Evolutionary conservation across 2,797 vertebrate species (phyloP).

Genomic region (Alfaro cultratus): DNA sequence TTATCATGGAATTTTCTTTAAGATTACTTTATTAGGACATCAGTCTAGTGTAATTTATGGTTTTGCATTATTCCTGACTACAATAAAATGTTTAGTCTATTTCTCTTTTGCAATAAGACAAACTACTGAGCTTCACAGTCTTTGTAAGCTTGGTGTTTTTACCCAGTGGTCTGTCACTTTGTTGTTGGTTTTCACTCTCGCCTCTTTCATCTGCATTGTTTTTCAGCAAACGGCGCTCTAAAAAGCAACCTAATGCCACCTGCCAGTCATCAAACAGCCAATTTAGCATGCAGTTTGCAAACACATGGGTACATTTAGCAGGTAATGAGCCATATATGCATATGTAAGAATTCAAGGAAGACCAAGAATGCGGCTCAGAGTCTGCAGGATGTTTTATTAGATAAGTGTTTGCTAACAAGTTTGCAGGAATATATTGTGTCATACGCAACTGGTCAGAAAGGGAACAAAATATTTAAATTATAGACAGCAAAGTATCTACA

Average conservation of each 20-base stretch:
- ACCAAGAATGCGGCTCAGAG: background rate
- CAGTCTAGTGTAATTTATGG: background rate
- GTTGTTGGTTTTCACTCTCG: background rate
- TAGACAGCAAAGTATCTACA: background rate
- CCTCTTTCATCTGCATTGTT: conserved; percentile 14
- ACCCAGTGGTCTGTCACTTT: background rate
- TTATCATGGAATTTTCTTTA: background rate
- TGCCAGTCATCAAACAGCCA: conserved; percentile 16
- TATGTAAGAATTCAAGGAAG: conserved; percentile 3
- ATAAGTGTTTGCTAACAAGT: background rate
- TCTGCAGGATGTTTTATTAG: conserved; percentile 3
- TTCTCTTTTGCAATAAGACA: background rate
- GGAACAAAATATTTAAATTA: background rate
- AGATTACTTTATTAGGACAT: background rate
- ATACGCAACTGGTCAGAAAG: background rate
- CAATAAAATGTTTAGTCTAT: background rate
- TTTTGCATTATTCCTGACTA: too few species aligned
- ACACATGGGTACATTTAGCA: conserved; percentile 18
- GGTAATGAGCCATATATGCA: conserved; percentile 12
- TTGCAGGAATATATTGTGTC: background rate
- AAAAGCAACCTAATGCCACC: conserved; percentile 8
- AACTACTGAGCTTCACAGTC: background rate
- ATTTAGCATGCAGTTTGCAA: conserved; percentile 7
- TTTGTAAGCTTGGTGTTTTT: background rate
- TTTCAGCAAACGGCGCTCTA: conserved; percentile 4